Conservation (phyloP, 92 coral and sea anemone species). For the Nematostella vectensis region DNA sequence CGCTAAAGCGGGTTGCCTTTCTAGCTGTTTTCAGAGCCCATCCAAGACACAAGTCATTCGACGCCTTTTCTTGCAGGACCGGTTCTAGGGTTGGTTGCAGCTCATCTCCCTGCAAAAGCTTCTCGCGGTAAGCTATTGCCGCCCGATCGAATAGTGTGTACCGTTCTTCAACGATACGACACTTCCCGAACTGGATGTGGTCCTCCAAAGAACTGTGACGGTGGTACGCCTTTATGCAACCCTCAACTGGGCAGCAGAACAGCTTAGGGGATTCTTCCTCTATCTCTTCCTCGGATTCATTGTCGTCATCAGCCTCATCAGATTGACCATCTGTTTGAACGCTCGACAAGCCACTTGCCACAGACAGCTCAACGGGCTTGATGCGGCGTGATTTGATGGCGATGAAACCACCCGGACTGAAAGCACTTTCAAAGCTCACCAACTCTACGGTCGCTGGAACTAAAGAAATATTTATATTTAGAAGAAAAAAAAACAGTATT, state of each 20-base stretch:
- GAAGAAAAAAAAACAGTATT: not conserved
- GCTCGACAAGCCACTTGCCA: not conserved
- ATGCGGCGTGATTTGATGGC: not conserved
- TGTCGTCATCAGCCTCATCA: not conserved
- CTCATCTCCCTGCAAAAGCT: constrained; percentile 6
- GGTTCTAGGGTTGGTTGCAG: not conserved
- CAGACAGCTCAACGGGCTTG: not conserved
- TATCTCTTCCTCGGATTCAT: not conserved
- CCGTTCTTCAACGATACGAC: not conserved
- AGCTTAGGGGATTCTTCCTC: constrained; percentile 5
- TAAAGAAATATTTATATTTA: not conserved
- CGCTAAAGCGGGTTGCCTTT: constrained; percentile 4
- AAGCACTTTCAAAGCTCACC: not conserved
- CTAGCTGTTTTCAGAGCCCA: constrained; percentile 8
- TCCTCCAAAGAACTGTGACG: constrained; percentile 2
- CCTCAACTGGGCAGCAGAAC: constrained; percentile 6
- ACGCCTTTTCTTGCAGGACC: not conserved
- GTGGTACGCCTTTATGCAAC: constrained; percentile 7
- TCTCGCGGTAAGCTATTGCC: constrained; percentile 1
- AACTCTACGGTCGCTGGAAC: not conserved
- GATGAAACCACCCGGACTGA: not conserved
- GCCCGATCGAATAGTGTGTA: constrained; percentile 10
- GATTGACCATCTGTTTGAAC: no score
- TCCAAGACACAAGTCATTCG: not conserved
- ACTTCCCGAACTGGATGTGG: constrained; percentile 14